A percentile compares a stretch with the other conserved stretches of the same genome.
Evolutionary conservation across 2,888 invertebrate species (phyloP).

Genomic region (Drosophila incognita): DNA sequence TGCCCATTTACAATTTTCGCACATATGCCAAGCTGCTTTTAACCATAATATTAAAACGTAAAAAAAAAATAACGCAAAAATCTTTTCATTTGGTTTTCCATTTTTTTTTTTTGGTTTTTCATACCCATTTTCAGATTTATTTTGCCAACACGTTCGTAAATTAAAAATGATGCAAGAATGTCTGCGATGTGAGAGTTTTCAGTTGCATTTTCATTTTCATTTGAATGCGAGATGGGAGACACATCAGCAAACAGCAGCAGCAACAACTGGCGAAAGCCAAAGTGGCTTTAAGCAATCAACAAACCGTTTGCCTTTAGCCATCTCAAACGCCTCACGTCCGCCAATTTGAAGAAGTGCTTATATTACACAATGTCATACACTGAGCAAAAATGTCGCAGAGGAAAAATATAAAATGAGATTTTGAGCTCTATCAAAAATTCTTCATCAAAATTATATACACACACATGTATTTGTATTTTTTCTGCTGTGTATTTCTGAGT

Average conservation of each 20-base stretch:
- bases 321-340: constrained; percentile 10
- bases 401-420: neutral
- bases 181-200: constrained; percentile 13
- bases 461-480: neutral
- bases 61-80: constrained; percentile 58
- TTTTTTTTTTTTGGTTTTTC: constrained; percentile 2
- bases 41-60: constrained; percentile 69
- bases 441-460: neutral
- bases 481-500: neutral
- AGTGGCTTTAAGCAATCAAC: constrained; percentile 36
- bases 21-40: constrained; percentile 70
- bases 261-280: constrained; percentile 8
- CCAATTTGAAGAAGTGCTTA: constrained; percentile 17
- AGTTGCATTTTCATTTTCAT: constrained; percentile 20
- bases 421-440: too few species aligned
- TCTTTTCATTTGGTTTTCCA: constrained; percentile 35
- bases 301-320: constrained; percentile 16
- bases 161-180: constrained; percentile 48
- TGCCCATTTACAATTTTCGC: constrained; percentile 60
- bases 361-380: neutral
- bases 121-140: constrained; percentile 28
- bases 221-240: constrained; percentile 5
- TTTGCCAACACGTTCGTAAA: constrained; percentile 33
- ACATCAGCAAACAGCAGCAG: neutral
- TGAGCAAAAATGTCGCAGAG: neutral